Base-by-base conservation (phyloP, 1,140 invertebrate genomes). In the Ephestia elutella region DNA sequence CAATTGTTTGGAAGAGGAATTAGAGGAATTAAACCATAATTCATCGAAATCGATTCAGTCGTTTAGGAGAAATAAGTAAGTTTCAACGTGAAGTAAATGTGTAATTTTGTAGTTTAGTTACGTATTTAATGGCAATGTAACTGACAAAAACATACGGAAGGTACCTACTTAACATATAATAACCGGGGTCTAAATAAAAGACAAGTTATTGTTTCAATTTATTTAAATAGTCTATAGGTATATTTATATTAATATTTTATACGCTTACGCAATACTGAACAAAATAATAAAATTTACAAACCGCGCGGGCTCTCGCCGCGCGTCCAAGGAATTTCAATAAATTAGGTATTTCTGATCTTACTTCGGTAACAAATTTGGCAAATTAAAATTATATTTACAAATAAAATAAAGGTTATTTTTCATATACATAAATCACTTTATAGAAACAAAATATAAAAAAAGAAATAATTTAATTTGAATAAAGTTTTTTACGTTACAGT, bases 211-310 rank as follows among this genome's bases (percentile, higher is more conserved):
- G 50, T 53, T 53, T 53, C 50, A 53, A 21, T 81, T 75, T 73
- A 80, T 69, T 86, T 82, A 76, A 80, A 84, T 82, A 82, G 56
- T 78, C 72, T 78, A 75, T 71, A 63, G 69, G 66, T 77, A 70
- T 69, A 72, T 71, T 77, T 67, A 70, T 64, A 71, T 72, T 78
- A 79, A 75, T 80, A 81, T 81, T 78, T 68, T 82, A 80, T 82
- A 77, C 63, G 71, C 75, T 80, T 86, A 82, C 66, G 68, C 72
- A 83, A 83, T 84, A 82, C 76, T 82, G 81, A 86, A 86, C 82
- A 79, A 80, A 86, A 86, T 75, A 73, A 86, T 86, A 86, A 82
- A 86, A 86, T 87, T 87, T 85, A 85, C 81, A 83, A 30, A 66
- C 63, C 72, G 13, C 63, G 77, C 70, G 82, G 84, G 78, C 76